Evolutionary conservation across 2,113 vertebrate genomes (phyloP).

Genomic region (Silurus meridionalis): DNA sequence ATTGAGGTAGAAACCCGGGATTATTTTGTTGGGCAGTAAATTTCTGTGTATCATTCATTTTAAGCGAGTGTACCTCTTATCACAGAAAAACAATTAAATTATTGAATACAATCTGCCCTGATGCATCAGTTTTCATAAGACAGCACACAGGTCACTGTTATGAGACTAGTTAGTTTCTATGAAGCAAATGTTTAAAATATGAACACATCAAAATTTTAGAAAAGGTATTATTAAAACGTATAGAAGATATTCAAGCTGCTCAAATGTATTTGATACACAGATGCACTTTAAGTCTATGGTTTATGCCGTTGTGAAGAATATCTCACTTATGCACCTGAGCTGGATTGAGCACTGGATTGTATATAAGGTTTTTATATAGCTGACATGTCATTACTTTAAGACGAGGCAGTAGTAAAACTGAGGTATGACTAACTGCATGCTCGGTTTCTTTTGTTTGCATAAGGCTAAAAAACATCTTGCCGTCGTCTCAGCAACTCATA

Average conservation of each 20-base stretch:
- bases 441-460: neutral
- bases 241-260: slow-evolving; percentile 25
- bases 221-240: no score
- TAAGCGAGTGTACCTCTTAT: slow-evolving; percentile 7
- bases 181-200: slow-evolving; percentile 42
- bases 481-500: neutral
- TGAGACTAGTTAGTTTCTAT: slow-evolving; percentile 57
- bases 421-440: neutral
- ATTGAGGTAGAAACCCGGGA: neutral
- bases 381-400: neutral
- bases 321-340: no score
- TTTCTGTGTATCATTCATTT: neutral
- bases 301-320: neutral
- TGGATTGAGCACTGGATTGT: no score
- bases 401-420: neutral
- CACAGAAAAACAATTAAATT: slow-evolving; percentile 63
- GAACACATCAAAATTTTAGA: neutral
- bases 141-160: slow-evolving; percentile 60
- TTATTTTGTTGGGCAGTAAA: neutral
- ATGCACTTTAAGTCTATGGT: neutral
- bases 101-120: slow-evolving; percentile 67
- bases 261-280: neutral
- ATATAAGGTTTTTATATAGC: no score
- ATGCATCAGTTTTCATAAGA: slow-evolving; percentile 68
- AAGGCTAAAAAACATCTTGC: neutral